Evolutionary conservation across 2,888 invertebrate genomes (phyloP).

Genomic region (Himalopsyche tibetana): DNA sequence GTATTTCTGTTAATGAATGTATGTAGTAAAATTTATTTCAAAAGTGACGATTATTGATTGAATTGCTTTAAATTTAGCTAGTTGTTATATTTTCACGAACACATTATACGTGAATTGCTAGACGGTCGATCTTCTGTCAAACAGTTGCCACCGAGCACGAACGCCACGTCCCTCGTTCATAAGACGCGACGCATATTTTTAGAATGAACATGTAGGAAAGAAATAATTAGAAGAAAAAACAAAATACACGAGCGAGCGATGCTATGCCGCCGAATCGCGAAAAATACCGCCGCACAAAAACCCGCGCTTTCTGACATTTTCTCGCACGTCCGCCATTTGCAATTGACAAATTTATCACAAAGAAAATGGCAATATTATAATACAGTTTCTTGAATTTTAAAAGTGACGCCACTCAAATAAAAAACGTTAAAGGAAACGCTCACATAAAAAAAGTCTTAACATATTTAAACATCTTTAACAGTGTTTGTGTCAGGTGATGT

Average conservation of each 20-base stretch:
- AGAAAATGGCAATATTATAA: constrained; percentile 14
- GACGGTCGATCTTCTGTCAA: constrained; percentile 42
- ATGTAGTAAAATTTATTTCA: too few species aligned
- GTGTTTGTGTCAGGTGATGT: constrained; percentile 36
- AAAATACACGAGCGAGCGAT: constrained; percentile 29
- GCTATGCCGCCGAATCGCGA: constrained; percentile 33
- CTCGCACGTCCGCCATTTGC: constrained; percentile 35
- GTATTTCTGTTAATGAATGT: too few species aligned
- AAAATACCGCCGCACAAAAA: constrained; percentile 42
- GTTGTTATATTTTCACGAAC: constrained; percentile 11
- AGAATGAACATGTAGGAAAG: constrained; percentile 42
- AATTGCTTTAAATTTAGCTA: background rate
- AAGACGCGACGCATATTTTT: constrained; percentile 37
- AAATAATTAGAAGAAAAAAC: constrained; percentile 14
- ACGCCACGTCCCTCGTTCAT: constrained; percentile 19
- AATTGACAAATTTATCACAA: constrained; percentile 19
- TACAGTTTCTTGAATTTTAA: background rate
- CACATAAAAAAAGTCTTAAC: too few species aligned
- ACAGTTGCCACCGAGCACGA: constrained; percentile 40
- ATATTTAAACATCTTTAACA: background rate
- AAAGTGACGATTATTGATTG: too few species aligned
- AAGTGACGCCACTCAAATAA: constrained; percentile 5
- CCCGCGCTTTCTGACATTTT: constrained; percentile 39
- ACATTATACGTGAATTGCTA: constrained; percentile 34
- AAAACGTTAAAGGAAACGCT: background rate